Evolutionary conservation across 2,113 vertebrate genomes (phyloP).

Genomic region (Rallus limicola): DNA sequence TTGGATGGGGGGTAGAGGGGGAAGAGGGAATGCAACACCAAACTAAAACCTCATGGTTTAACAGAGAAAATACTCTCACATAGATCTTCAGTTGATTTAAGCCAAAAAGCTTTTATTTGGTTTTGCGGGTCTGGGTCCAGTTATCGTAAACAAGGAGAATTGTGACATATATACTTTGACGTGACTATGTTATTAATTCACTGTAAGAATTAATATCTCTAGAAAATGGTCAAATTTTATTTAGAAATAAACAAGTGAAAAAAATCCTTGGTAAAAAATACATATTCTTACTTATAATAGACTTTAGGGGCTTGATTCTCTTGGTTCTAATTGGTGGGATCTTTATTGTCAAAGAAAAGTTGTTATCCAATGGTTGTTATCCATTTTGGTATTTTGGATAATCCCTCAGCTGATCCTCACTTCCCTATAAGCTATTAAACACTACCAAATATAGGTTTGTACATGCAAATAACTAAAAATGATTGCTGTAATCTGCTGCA

Average conservation of each 20-base stretch:
- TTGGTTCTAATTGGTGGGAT: not conserved
- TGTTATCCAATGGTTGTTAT: not conserved
- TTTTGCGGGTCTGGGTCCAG: not conserved
- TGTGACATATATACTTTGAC: not conserved
- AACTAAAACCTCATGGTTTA: not conserved
- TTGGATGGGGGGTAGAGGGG: not conserved
- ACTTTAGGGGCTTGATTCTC: not conserved
- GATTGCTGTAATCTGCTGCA: not conserved
- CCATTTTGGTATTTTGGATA: not conserved
- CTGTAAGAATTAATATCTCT: not conserved
- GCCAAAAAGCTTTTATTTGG: not conserved
- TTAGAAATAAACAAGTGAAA: not conserved
- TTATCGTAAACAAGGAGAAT: not conserved
- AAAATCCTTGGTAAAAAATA: not conserved
- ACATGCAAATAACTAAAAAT: not conserved
- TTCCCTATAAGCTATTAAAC: not conserved
- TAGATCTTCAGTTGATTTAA: not conserved
- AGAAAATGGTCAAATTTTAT: not conserved
- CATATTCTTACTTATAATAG: not conserved
- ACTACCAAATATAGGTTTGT: not conserved
- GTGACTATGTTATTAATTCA: not conserved
- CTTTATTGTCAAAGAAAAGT: not conserved
- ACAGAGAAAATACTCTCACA: not conserved
- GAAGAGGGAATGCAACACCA: too few species aligned
- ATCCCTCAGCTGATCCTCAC: not conserved